These are phyloP conservation scores for Cyanoliseus patagonus DNA, from an alignment of 2,113 vertebrate species.

Conservation along the genomic window DNA sequence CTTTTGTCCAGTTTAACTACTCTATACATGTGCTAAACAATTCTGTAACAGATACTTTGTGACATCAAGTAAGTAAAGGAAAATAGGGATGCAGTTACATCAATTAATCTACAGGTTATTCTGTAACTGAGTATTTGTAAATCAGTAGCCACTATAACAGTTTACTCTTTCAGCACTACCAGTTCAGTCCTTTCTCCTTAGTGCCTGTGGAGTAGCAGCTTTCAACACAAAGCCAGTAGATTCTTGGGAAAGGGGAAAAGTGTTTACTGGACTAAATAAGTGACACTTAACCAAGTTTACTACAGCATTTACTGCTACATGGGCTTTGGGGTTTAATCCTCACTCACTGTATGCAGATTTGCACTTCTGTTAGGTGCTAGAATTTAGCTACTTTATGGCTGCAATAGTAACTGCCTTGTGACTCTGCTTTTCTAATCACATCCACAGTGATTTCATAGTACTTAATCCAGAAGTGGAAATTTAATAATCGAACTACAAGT, in stretches of 20 bases:
- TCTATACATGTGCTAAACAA: not conserved
- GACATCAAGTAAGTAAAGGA: not conserved
- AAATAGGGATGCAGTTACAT: not conserved
- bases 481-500: not conserved
- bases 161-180: not conserved
- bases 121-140: not conserved
- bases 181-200: not conserved
- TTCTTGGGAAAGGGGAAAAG: not conserved
- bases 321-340: not conserved
- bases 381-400: not conserved
- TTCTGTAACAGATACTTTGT: not conserved
- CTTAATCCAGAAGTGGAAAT: not conserved
- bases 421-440: not conserved
- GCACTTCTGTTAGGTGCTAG: not conserved
- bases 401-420: not conserved
- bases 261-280: not conserved
- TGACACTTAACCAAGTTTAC: not conserved
- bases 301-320: not conserved
- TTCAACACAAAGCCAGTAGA: not conserved
- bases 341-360: not conserved
- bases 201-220: not conserved
- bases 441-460: not conserved
- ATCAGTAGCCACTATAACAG: not conserved
- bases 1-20: not conserved
- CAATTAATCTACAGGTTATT: not conserved